Percentiles rank a stretch among this genome's conserved stretches.
Evolutionary conservation across 2,888 invertebrate species (phyloP).

Genomic region (Germaria angustata): DNA sequence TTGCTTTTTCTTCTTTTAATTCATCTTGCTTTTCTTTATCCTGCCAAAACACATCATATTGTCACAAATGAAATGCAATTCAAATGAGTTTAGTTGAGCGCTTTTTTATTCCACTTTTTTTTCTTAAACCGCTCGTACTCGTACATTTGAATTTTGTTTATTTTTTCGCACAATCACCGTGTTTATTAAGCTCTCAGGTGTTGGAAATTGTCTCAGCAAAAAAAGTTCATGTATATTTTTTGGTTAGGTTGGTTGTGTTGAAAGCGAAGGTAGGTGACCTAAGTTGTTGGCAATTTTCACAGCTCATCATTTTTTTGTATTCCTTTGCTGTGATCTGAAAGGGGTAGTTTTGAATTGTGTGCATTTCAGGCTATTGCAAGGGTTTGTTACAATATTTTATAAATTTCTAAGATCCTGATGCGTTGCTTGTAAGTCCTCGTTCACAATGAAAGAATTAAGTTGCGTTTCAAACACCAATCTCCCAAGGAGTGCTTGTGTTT

Average conservation of each 20-base stretch:
- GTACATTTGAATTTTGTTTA: conserved; percentile 48
- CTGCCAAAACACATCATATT: conserved; percentile 69
- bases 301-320: conserved; percentile 66
- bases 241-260: background rate
- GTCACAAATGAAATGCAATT: conserved; percentile 77
- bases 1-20: conserved; percentile 26
- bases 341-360: background rate
- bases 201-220: conserved; percentile 40
- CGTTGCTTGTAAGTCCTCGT: too few species aligned
- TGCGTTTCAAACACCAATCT: too few species aligned
- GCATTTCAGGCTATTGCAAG: background rate
- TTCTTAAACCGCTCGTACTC: conserved; percentile 28
- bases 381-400: background rate
- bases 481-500: too few species aligned
- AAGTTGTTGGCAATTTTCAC: conserved; percentile 73
- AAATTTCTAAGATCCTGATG: too few species aligned
- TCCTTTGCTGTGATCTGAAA: background rate
- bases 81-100: conserved; percentile 68
- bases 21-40: conserved; percentile 70
- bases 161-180: conserved; percentile 59
- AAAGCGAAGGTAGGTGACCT: conserved; percentile 71
- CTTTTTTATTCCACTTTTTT: conserved; percentile 4
- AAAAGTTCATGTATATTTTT: too few species aligned
- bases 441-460: too few species aligned
- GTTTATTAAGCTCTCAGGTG: conserved; percentile 70